Evolutionary conservation across 1,140 invertebrate species (phyloP).

Genomic region (Dendrolimus punctatus): DNA sequence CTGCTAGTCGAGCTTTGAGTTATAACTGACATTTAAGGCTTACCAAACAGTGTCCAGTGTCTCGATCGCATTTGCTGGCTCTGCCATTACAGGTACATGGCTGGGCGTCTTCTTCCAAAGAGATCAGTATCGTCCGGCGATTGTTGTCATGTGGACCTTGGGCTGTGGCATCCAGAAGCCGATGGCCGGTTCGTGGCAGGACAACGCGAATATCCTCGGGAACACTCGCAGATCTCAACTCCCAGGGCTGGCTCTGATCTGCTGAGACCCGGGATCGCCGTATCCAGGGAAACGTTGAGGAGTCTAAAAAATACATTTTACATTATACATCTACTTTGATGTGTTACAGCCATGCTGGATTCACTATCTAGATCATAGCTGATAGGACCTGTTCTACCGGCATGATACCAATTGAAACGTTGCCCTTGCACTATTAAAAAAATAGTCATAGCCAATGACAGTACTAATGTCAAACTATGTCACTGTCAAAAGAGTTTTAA

Average conservation of each 20-base stretch:
- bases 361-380: no score
- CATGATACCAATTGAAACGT: no score
- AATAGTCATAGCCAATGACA: no score
- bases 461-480: no score
- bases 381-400: no score
- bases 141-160: slow-evolving; percentile 28
- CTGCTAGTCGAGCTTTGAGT: no score
- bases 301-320: slow-evolving; percentile 66
- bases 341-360: no score
- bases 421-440: no score
- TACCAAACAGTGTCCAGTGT: slow-evolving; percentile 90
- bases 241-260: slow-evolving; percentile 81
- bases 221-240: slow-evolving; percentile 92
- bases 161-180: slow-evolving; percentile 80
- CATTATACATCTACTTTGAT: background rate
- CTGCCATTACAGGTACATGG: slow-evolving; percentile 89
- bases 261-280: slow-evolving; percentile 78
- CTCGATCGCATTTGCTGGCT: slow-evolving; percentile 84
- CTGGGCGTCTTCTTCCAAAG: slow-evolving; percentile 85
- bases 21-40: slow-evolving; percentile 18
- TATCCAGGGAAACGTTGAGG: slow-evolving; percentile 86
- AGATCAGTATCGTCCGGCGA: slow-evolving; percentile 77
- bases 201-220: slow-evolving; percentile 83
- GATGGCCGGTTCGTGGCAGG: slow-evolving; percentile 89
- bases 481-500: no score